Percentiles rank a stretch among this genome's conserved stretches.
phyloP scores from a whole-genome alignment of 2,113 vertebrate genomes.

The Polypterus bichir region DNA sequence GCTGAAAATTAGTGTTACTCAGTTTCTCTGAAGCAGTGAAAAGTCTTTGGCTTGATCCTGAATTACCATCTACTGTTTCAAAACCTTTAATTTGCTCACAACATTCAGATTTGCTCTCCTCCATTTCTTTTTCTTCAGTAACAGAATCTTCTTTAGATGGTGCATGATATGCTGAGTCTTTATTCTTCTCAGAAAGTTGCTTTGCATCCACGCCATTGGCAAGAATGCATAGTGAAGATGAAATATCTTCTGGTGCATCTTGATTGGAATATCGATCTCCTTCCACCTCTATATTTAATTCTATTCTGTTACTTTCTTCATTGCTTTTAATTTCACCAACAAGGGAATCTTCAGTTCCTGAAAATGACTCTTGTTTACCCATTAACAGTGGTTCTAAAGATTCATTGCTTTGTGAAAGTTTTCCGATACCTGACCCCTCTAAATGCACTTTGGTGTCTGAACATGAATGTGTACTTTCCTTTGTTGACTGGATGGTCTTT shows the following conservation, averaged over 20 bases:
- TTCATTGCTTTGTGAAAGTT: background rate
- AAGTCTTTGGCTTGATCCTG: slow-evolving; percentile 3
- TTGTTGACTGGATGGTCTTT: background rate
- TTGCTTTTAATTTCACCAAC: background rate
- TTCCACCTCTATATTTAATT: background rate
- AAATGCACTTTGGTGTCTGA: slow-evolving; percentile 3
- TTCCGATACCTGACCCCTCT: background rate
- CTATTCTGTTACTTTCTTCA: background rate
- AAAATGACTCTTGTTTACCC: no score
- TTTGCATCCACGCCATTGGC: slow-evolving; percentile 41
- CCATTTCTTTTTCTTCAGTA: slow-evolving; percentile 95
- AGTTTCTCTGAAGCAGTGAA: slow-evolving; percentile 25
- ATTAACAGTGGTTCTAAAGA: background rate
- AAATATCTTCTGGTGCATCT: background rate
- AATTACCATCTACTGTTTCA: slow-evolving; percentile 42
- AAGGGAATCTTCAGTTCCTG: background rate
- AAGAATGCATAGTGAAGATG: slow-evolving; percentile 11
- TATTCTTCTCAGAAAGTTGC: slow-evolving; percentile 28
- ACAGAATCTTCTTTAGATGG: slow-evolving; percentile 94
- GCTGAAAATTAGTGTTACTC: slow-evolving; percentile 52
- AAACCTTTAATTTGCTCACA: slow-evolving; percentile 57
- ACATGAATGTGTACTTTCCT: background rate
- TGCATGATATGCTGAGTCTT: slow-evolving; percentile 46
- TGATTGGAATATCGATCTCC: background rate
- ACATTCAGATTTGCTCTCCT: slow-evolving; percentile 90